A percentile compares a stretch with the other conserved stretches of the same genome.
These are phyloP conservation scores for Microctonus brassicae DNA, from an alignment of 2,888 invertebrate genomes.

Conservation along the genomic window DNA sequence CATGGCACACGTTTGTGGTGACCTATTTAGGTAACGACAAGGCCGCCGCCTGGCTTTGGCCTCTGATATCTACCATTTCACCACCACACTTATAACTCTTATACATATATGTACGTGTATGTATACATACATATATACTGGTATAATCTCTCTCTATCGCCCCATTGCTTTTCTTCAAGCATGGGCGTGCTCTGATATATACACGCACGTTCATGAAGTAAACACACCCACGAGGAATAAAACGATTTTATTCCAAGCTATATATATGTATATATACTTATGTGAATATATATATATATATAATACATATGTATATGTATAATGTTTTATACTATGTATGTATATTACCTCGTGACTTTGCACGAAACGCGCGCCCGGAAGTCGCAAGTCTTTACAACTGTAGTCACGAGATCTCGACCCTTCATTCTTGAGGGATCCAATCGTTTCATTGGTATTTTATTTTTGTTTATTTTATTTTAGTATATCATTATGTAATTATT, in stretches of 20 bases:
- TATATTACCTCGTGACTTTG: background rate
- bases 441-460: slow-evolving; percentile 2
- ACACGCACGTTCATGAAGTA: slow-evolving; percentile 37
- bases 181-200: slow-evolving; percentile 27
- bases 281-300: background rate
- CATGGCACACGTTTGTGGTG: slow-evolving; percentile 42
- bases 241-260: background rate
- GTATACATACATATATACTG: too few species aligned
- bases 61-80: slow-evolving; percentile 42
- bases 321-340: background rate
- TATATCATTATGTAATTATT: background rate
- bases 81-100: too few species aligned
- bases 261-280: background rate
- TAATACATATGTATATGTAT: background rate
- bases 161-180: slow-evolving; percentile 13
- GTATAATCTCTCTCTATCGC: background rate
- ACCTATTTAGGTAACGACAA: slow-evolving; percentile 52
- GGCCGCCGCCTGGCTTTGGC: slow-evolving; percentile 52
- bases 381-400: slow-evolving; percentile 3
- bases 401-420: slow-evolving; percentile 27
- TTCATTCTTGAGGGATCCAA: slow-evolving; percentile 6
- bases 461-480: background rate
- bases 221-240: slow-evolving; percentile 26
- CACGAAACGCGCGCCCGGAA: slow-evolving; percentile 31
- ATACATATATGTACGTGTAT: background rate